These are phyloP conservation scores for Sebastes goodei DNA, from an alignment of 2,797 vertebrate genomes.

Conservation along the genomic window DNA sequence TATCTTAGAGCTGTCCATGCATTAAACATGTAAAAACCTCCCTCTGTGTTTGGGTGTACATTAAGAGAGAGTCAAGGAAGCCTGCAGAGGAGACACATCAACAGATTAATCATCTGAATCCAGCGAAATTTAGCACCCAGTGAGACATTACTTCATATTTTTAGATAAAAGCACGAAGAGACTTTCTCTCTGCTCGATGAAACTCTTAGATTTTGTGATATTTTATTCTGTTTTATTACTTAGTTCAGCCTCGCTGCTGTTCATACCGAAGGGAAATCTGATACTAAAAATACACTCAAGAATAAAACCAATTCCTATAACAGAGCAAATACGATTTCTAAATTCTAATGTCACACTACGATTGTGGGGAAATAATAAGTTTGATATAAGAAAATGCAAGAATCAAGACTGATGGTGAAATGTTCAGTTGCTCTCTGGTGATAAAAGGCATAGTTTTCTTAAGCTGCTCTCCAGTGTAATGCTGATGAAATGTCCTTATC, in stretches of 20 bases:
- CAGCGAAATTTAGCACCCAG: neutral
- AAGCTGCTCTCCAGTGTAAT: conserved; percentile 1
- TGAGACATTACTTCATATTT: neutral
- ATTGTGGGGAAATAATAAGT: neutral
- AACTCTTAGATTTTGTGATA: neutral
- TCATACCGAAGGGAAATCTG: neutral
- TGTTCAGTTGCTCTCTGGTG: neutral
- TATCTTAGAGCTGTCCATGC: neutral
- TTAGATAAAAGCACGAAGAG: conserved; percentile 7
- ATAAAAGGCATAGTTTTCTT: conserved; percentile 10
- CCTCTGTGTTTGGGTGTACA: neutral
- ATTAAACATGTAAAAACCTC: neutral
- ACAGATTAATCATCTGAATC: neutral
- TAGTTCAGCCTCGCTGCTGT: neutral
- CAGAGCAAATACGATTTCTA: neutral
- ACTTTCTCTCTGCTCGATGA: neutral
- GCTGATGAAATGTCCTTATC: conserved; percentile 44
- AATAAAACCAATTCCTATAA: neutral
- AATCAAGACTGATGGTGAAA: neutral
- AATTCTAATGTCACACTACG: neutral
- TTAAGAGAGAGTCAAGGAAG: neutral
- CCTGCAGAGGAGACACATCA: neutral
- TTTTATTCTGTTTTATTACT: conserved; percentile 21
- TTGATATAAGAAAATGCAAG: neutral
- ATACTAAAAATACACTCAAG: neutral